Conservation (phyloP, 2,113 vertebrate species). For the Caretta caretta region DNA sequence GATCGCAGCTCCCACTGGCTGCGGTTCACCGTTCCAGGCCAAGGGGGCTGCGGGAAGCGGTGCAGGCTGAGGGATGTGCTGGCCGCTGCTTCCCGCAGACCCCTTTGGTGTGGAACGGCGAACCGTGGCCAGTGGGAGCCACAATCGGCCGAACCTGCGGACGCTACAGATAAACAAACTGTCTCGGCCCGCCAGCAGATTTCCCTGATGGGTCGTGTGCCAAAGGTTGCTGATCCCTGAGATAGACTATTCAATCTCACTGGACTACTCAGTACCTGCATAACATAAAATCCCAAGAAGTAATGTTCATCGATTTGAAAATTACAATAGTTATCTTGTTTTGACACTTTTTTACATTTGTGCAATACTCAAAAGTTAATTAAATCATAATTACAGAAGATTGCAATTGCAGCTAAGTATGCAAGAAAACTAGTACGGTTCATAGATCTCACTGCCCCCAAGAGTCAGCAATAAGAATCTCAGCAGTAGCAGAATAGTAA, state of each 20-base stretch:
- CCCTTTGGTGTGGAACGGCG: no score
- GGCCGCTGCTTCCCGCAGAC: no score
- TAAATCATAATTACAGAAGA: constrained; percentile 54
- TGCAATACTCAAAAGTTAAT: constrained; percentile 44
- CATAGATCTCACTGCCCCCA: constrained; percentile 40
- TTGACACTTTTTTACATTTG: neutral
- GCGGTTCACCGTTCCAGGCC: no score
- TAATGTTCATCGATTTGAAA: neutral
- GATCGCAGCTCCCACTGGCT: no score
- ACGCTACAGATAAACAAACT: no score
- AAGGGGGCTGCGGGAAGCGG: no score
- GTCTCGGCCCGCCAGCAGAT: no score
- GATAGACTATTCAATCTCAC: neutral
- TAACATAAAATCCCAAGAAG: neutral
- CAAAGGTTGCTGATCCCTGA: no score
- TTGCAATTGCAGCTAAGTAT: constrained; percentile 47
- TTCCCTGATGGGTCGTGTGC: no score
- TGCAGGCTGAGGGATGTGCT: no score
- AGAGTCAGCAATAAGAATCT: constrained; percentile 41
- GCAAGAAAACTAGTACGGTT: constrained; percentile 49
- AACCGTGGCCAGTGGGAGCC: no score
- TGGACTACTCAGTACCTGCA: neutral
- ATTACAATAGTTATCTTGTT: neutral
- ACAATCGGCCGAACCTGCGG: no score
- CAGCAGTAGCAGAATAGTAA: constrained; percentile 3